Conservation (phyloP, 2,888 invertebrate genomes). For the Xestia ashworthii region DNA sequence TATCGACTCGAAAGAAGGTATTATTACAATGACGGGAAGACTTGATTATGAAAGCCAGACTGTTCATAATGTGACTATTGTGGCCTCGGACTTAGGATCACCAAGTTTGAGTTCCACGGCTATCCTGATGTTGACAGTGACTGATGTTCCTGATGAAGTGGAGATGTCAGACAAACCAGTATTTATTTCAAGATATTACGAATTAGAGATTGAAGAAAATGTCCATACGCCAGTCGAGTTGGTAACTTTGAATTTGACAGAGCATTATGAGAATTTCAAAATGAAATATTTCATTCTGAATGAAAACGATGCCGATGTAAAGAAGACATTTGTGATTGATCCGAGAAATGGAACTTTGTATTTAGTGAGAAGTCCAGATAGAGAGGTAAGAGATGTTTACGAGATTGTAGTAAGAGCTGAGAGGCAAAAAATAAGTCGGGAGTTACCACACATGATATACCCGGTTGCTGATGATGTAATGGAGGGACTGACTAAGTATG, state of each 20-base stretch:
- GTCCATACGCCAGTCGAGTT: slow-evolving; percentile 94
- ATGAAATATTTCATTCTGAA: slow-evolving; percentile 92
- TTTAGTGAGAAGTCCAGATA: slow-evolving; percentile 93
- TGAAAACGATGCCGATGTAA: slow-evolving; percentile 90
- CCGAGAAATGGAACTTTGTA: slow-evolving; percentile 94
- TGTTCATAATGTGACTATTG: slow-evolving; percentile 94
- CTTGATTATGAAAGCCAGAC: slow-evolving; percentile 93
- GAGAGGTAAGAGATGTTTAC: slow-evolving; percentile 93
- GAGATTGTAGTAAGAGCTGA: slow-evolving; percentile 89
- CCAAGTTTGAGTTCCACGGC: slow-evolving; percentile 96
- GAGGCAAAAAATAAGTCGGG: slow-evolving; percentile 91
- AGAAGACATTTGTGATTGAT: slow-evolving; percentile 93
- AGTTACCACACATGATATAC: slow-evolving; percentile 94
- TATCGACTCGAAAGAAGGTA: slow-evolving; percentile 96
- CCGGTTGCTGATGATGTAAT: slow-evolving; percentile 94
- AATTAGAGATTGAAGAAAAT: slow-evolving; percentile 96
- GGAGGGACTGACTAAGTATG: slow-evolving; percentile 93
- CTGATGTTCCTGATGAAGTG: slow-evolving; percentile 92
- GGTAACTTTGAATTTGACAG: slow-evolving; percentile 94
- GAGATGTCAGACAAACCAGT: slow-evolving; percentile 87
- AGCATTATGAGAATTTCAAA: slow-evolving; percentile 91
- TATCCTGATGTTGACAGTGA: slow-evolving; percentile 92
- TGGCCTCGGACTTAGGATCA: slow-evolving; percentile 96
- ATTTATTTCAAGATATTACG: slow-evolving; percentile 94
- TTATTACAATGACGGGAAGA: slow-evolving; percentile 93